Evolutionary conservation across 2,113 vertebrate species (phyloP), one percentile per base, ranked within the genome.

Genomic region (Irena cyanogastra): DNA sequence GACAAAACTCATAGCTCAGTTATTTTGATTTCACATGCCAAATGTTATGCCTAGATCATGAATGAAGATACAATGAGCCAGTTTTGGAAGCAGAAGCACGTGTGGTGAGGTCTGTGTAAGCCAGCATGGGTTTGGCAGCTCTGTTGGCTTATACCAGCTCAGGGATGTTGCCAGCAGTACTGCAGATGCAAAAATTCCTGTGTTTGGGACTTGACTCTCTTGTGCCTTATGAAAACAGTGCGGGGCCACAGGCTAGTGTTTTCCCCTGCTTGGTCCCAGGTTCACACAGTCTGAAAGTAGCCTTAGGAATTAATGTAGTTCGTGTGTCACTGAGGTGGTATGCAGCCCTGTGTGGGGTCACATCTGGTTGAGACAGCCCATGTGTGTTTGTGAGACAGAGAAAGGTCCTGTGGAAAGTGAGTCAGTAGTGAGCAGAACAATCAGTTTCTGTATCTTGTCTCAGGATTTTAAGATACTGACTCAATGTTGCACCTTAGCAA

Each of bases 341-440:
- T 11, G 23, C 8, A 28, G 27, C 41, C 6, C 17, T 49, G n/a
- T n/a, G 37, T 26, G 49, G 63, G 37, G 45, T 90, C 49, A 16
- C 10, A 4, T 61, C 21, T 61, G 11, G 2, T 18, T 80, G 59
- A 57, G 63, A 45, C 44, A 79, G 10, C 24, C 16, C 0, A 0
- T 63, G 26, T 44, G 3, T 42, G 16, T 35, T 42, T 52, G 24
- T 42, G 20, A 56, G 50, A n/a, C 27, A 50, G 41, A 69, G 49
- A 17, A 86, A 41, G 16, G 20, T 65, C 57, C 28, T 64, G 28
- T 44, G n/a, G 42, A 52, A 83, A 57, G 26, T 13, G 39, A 61
- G 10, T 23, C 10, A 11, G 63, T 37, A 49, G 24, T 83, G 63
- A 60, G 53, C 8, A 28, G 44, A 88, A 23, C 35, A 81, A 28